Conservation (phyloP, 2,113 vertebrate genomes). For the Prietella phreatophila region DNA sequence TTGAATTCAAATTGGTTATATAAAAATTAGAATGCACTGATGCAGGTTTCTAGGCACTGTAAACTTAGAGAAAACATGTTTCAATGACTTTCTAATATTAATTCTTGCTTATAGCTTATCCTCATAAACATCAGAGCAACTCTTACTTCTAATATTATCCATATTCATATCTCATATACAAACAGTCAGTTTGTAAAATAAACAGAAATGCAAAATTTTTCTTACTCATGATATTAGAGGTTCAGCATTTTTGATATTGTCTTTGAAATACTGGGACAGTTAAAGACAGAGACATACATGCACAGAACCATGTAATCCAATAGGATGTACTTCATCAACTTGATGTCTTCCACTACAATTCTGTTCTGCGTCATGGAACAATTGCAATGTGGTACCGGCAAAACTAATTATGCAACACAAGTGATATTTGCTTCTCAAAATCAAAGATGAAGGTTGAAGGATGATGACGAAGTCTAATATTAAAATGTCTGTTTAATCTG, state of each 20-base stretch:
- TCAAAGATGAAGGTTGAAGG: not conserved
- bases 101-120: not conserved
- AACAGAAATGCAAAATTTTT: not conserved
- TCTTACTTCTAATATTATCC: not conserved
- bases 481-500: not conserved
- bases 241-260: not conserved
- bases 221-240: not conserved
- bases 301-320: slow-evolving; percentile 7
- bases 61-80: not conserved
- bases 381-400: slow-evolving; percentile 56
- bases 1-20: too few species aligned
- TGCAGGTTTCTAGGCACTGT: not conserved
- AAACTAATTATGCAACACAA: slow-evolving; percentile 47
- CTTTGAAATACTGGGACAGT: not conserved
- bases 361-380: slow-evolving; percentile 42
- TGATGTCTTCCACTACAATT: slow-evolving; percentile 49
- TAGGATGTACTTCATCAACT: slow-evolving; percentile 39
- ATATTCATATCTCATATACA: not conserved
- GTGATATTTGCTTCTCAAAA: not conserved
- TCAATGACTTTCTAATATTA: not conserved
- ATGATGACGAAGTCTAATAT: not conserved
- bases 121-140: not conserved
- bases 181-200: not conserved
- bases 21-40: not conserved
- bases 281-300: not conserved